Evolutionary conservation across 2,888 invertebrate genomes (phyloP).

Genomic region (Apamea monoglypha): DNA sequence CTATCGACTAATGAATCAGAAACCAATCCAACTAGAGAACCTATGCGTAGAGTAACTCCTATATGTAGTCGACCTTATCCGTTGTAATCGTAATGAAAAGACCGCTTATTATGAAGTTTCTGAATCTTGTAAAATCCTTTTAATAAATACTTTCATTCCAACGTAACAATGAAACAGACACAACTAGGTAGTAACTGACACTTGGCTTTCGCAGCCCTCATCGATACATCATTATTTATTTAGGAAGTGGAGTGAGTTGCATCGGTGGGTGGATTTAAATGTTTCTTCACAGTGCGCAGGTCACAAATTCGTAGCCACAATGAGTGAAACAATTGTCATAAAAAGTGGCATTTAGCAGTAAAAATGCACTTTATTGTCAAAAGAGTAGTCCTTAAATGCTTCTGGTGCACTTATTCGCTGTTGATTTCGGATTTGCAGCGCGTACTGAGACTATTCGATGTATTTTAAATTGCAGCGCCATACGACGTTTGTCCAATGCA

Average conservation of each 20-base stretch:
- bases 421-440: neutral
- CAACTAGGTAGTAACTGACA: neutral
- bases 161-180: neutral
- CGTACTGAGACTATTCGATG: neutral
- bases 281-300: conserved; percentile 21
- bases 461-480: conserved; percentile 11
- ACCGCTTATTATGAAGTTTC: neutral
- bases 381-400: neutral
- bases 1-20: neutral
- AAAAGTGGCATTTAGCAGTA: neutral
- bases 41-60: neutral
- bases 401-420: neutral
- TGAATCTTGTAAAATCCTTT: neutral
- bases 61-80: neutral
- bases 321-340: neutral
- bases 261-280: conserved; percentile 3
- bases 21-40: neutral
- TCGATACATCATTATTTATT: conserved; percentile 21
- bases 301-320: neutral
- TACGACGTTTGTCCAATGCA: neutral
- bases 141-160: too few species aligned
- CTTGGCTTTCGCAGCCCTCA: conserved; percentile 8
- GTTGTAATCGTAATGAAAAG: neutral
- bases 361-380: neutral
- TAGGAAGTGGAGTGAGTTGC: conserved; percentile 12